These are phyloP conservation scores for Lucilia sericata DNA, from an alignment of 1,140 invertebrate genomes.

Conservation along the genomic window DNA sequence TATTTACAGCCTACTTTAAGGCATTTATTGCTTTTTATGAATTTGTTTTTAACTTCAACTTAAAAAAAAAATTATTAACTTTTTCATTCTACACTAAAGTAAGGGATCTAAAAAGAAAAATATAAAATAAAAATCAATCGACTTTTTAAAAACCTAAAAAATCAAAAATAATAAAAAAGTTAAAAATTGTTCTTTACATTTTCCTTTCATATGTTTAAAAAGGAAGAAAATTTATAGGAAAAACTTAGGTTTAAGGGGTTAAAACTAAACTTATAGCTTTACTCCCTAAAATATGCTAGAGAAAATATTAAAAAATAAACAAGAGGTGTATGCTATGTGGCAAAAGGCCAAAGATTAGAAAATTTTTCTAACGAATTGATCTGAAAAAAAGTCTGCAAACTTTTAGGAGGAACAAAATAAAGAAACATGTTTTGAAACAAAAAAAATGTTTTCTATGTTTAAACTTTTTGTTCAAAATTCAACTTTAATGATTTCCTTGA, in stretches of 20 bases:
- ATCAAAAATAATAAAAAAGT: background rate
- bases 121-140: background rate
- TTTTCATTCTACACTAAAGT: too few relatives aligned
- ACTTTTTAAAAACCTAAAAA: background rate
- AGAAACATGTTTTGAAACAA: too few relatives aligned
- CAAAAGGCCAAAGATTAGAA: background rate
- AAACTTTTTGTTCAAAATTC: background rate
- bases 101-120: too few relatives aligned
- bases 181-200: background rate
- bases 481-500: background rate
- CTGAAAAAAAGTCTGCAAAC: background rate
- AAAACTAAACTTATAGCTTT: too few relatives aligned
- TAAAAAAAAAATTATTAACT: too few relatives aligned
- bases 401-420: background rate
- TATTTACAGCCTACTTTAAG: too few relatives aligned
- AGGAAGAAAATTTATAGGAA: background rate
- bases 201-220: background rate
- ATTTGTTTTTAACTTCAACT: too few relatives aligned
- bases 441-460: too few relatives aligned
- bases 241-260: background rate
- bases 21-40: too few relatives aligned
- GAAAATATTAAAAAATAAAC: background rate
- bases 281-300: background rate
- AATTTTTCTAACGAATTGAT: background rate
- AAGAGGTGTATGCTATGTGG: background rate